Percentiles rank a stretch among this genome's conserved stretches.
phyloP scores from a whole-genome alignment of 2,888 invertebrate species.

The Drosophila siamana region DNA sequence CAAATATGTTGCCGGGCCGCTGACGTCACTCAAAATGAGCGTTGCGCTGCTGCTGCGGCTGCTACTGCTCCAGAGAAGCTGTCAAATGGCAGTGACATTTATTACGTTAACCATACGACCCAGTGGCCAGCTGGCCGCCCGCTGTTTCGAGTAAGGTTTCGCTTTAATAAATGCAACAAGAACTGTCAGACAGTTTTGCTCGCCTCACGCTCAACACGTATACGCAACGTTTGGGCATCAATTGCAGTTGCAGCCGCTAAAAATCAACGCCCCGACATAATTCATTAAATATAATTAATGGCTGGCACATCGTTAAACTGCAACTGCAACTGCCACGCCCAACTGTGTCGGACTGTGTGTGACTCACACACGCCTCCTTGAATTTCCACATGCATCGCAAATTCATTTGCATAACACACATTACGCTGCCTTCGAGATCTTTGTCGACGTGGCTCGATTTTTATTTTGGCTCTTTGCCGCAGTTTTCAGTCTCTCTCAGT shows the following conservation, averaged over 20 bases:
- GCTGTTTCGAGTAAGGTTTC: conserved; percentile 9
- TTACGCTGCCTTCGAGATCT: no score
- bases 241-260: conserved; percentile 40
- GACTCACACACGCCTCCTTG: conserved; percentile 43
- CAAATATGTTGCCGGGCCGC: conserved; percentile 24
- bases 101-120: conserved; percentile 47
- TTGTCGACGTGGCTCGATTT: neutral
- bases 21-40: conserved; percentile 65
- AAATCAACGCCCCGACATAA: conserved; percentile 71
- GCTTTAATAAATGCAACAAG: conserved; percentile 36
- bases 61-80: conserved; percentile 16
- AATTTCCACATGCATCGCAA: conserved; percentile 20
- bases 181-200: conserved; percentile 14
- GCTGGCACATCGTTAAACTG: conserved; percentile 47
- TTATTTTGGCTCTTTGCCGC: neutral
- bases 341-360: conserved; percentile 24
- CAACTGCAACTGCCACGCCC: conserved; percentile 38
- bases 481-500: no score
- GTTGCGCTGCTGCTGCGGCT: no score
- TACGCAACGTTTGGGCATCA: conserved; percentile 52
- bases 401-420: neutral
- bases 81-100: conserved; percentile 55
- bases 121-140: conserved; percentile 1
- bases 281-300: conserved; percentile 78
- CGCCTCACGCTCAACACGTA: conserved; percentile 49